Conservation (phyloP, 2,113 vertebrate species). For the Serinus canaria region DNA sequence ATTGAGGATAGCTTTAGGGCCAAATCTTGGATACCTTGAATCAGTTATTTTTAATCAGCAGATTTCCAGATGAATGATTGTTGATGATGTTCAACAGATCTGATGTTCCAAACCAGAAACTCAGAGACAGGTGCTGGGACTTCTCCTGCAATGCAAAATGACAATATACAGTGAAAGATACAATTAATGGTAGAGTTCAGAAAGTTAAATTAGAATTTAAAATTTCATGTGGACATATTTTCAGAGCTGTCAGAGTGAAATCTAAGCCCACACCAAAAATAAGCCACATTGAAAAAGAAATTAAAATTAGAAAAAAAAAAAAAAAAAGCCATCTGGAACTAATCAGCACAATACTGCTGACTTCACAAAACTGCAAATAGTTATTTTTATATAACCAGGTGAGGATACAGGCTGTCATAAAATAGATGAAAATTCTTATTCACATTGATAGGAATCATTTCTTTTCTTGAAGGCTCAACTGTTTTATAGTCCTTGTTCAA, state of each 20-base stretch:
- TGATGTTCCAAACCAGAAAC: not conserved
- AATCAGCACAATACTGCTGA: slow-evolving; percentile 18
- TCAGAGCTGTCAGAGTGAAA: not conserved
- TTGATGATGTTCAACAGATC: not conserved
- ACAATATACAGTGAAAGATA: not conserved
- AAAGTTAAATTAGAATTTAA: not conserved
- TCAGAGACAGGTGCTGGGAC: not conserved
- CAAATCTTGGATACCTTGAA: not conserved
- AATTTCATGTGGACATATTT: not conserved
- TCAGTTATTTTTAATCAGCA: not conserved
- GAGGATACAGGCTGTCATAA: not conserved
- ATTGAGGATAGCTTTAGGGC: not conserved
- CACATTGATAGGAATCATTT: not conserved
- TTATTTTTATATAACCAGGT: slow-evolving; percentile 1
- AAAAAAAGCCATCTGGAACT: not conserved
- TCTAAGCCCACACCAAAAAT: not conserved
- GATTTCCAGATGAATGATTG: not conserved
- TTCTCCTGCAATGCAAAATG: not conserved
- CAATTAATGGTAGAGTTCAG: not conserved
- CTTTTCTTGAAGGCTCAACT: not conserved
- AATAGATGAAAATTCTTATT: not conserved
- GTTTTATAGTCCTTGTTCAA: not conserved
- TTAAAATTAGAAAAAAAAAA: not conserved
- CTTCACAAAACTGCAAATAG: not conserved
- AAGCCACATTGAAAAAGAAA: not conserved